These are phyloP conservation scores for Spilosoma lubricipeda DNA, from an alignment of 2,888 invertebrate genomes.

Conservation along the genomic window DNA sequence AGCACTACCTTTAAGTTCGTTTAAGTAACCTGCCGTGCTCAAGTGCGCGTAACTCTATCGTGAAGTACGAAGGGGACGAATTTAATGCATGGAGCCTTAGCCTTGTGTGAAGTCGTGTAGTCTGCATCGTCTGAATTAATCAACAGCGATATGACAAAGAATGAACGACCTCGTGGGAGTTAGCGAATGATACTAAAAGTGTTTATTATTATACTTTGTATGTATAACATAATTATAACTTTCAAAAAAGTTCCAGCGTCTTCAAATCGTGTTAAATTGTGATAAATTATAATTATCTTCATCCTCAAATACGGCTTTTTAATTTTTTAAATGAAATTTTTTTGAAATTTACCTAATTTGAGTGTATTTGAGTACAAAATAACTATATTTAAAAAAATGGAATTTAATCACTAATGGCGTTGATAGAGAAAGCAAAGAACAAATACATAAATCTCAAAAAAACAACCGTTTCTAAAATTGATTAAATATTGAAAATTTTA, in stretches of 20 bases:
- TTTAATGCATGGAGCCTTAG: slow-evolving; percentile 44
- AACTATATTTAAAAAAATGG: too few species aligned
- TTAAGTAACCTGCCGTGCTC: slow-evolving; percentile 59
- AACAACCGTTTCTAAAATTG: neutral
- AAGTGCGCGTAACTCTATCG: slow-evolving; percentile 66
- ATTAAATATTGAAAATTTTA: neutral
- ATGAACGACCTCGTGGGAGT: slow-evolving; percentile 13
- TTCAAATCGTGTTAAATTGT: neutral
- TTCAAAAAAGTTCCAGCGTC: neutral
- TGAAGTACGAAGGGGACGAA: slow-evolving; percentile 46
- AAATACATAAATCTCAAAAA: neutral
- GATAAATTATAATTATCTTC: neutral
- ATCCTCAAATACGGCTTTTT: too few species aligned
- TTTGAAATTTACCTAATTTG: too few species aligned
- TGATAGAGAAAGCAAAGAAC: neutral
- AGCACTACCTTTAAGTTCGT: slow-evolving; percentile 36
- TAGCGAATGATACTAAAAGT: slow-evolving; percentile 1
- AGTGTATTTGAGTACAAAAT: too few species aligned
- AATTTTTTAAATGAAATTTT: too few species aligned
- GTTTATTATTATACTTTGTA: neutral
- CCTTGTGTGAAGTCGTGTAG: slow-evolving; percentile 38
- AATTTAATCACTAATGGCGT: neutral
- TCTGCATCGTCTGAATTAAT: slow-evolving; percentile 33
- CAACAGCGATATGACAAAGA: slow-evolving; percentile 24
- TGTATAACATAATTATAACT: neutral